Evolutionary conservation across 2,888 invertebrate species (phyloP).

Genomic region (Drosophila phalerata): DNA sequence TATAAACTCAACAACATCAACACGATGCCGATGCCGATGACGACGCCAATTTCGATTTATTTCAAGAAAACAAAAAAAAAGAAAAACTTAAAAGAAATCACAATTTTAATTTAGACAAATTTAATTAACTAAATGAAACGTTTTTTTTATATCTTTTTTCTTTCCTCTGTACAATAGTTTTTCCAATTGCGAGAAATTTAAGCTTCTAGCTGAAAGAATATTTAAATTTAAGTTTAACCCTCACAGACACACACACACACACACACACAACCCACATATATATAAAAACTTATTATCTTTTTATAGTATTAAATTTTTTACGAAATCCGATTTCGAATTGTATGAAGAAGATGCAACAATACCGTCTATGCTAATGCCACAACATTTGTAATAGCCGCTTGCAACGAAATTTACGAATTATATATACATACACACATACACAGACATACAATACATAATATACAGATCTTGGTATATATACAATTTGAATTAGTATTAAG

Average conservation of each 20-base stretch:
- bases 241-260: background rate
- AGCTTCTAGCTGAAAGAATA: background rate
- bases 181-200: slow-evolving; percentile 18
- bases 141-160: slow-evolving; percentile 27
- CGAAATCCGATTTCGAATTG: slow-evolving; percentile 2
- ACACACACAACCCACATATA: background rate
- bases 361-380: slow-evolving; percentile 18
- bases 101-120: slow-evolving; percentile 53
- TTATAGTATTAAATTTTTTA: slow-evolving; percentile 16
- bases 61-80: slow-evolving; percentile 18
- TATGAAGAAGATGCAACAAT: slow-evolving; percentile 10
- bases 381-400: slow-evolving; percentile 17
- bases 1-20: slow-evolving; percentile 20
- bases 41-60: slow-evolving; percentile 12
- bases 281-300: background rate
- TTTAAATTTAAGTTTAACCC: background rate
- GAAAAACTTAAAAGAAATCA: slow-evolving; percentile 7
- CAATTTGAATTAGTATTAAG: slow-evolving; percentile 39
- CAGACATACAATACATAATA: slow-evolving; percentile 7
- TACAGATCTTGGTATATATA: slow-evolving; percentile 9
- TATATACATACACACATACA: slow-evolving; percentile 2
- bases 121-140: slow-evolving; percentile 36
- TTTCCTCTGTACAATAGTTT: slow-evolving; percentile 57
- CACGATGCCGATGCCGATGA: background rate
- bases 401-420: slow-evolving; percentile 35